A percentile compares a stretch with the other conserved stretches of the same genome.
Conservation (phyloP, 2,113 vertebrate species). For the Laticauda laticaudata region DNA sequence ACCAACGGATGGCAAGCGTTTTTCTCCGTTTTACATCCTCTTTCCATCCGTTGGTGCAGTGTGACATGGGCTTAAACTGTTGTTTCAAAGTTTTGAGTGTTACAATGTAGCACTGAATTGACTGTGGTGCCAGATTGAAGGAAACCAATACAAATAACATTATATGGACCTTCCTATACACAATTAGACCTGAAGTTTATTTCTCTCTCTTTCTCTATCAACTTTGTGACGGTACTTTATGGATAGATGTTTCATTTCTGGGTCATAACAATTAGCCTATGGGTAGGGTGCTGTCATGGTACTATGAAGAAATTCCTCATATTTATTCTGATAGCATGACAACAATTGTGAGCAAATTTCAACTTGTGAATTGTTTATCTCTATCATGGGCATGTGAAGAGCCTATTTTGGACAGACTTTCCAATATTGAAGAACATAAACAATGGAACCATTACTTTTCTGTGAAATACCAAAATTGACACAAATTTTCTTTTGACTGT, state of each 20-base stretch:
- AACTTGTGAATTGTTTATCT: neutral
- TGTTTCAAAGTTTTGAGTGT: neutral
- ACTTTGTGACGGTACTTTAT: neutral
- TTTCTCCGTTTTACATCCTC: too few relatives aligned
- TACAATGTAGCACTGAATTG: neutral
- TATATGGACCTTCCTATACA: neutral
- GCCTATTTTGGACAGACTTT: neutral
- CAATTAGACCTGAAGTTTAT: neutral
- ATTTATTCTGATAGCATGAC: neutral
- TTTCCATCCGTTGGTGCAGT: too few relatives aligned
- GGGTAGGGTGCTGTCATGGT: neutral
- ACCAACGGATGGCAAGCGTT: too few relatives aligned
- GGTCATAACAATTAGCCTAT: neutral
- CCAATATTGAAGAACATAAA: neutral
- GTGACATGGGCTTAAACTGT: neutral
- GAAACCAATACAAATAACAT: neutral
- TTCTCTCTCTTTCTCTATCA: neutral
- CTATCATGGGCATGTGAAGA: neutral
- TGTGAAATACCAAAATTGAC: neutral
- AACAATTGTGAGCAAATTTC: neutral
- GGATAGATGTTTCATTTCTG: neutral
- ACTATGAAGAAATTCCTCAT: neutral
- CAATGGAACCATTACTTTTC: neutral
- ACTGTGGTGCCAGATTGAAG: neutral
- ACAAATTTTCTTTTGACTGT: neutral